Percentiles rank a stretch among this genome's conserved stretches.
phyloP scores from a whole-genome alignment of 2,888 invertebrate species.

The Teleiodes luculella region DNA sequence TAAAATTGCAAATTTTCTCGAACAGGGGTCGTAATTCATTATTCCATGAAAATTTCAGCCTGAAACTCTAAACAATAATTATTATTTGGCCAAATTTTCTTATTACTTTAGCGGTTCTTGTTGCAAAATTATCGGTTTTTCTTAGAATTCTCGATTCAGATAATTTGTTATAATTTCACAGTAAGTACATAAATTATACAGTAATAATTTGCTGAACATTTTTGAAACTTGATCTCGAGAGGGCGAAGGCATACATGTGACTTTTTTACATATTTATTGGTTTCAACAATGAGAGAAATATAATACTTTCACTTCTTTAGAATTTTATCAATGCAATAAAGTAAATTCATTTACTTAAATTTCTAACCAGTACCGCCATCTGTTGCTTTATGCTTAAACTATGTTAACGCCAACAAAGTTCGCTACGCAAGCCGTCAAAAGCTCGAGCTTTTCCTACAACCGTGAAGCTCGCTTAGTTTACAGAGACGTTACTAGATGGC shows the following conservation, averaged over 20 bases:
- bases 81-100: not conserved
- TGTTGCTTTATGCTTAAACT: not conserved
- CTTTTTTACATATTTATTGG: too few species aligned
- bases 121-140: not conserved
- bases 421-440: not conserved
- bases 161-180: too few species aligned
- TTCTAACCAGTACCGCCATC: not conserved
- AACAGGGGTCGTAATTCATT: constrained; percentile 6
- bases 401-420: not conserved
- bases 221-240: too few species aligned
- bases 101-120: not conserved
- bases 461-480: not conserved
- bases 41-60: constrained; percentile 1
- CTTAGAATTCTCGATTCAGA: too few species aligned
- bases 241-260: too few species aligned
- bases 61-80: not conserved
- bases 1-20: constrained; percentile 7
- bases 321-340: too few species aligned
- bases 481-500: not conserved
- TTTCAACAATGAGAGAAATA: too few species aligned
- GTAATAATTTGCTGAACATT: too few species aligned
- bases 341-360: too few species aligned
- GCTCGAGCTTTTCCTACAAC: not conserved
- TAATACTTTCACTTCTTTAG: too few species aligned
- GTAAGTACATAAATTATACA: too few species aligned